A percentile compares a stretch with the other conserved stretches of the same genome.
Conservation (phyloP, 2,797 vertebrate species). For the Sebastes matsubarae region DNA sequence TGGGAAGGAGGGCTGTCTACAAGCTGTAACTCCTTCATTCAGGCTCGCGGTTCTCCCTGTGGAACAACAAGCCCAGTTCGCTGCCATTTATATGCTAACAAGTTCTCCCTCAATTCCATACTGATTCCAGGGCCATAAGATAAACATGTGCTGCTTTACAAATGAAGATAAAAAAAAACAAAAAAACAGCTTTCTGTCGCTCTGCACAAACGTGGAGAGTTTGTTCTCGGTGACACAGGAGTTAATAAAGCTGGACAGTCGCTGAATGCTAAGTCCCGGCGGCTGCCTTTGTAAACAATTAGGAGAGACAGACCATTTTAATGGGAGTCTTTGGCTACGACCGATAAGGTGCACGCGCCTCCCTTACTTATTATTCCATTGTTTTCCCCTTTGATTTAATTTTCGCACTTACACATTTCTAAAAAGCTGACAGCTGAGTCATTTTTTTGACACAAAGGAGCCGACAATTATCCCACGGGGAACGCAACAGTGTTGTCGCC, state of each 20-base stretch:
- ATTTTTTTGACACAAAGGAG: conserved; percentile 27
- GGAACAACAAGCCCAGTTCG: conserved; percentile 48
- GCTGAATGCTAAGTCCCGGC: conserved; percentile 64
- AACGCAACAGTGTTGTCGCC: not conserved
- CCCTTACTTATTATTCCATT: conserved; percentile 54
- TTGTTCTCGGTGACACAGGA: conserved; percentile 59
- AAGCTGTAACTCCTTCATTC: conserved; percentile 40
- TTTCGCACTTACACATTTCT: conserved; percentile 35
- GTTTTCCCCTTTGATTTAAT: conserved; percentile 61
- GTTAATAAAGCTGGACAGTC: conserved; percentile 68
- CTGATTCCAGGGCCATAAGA: conserved; percentile 54
- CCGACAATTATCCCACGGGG: conserved; percentile 6
- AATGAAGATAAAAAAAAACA: conserved; percentile 57
- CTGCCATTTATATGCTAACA: conserved; percentile 77
- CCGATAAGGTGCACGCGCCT: conserved; percentile 56
- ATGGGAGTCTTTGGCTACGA: conserved; percentile 54
- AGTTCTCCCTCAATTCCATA: conserved; percentile 47
- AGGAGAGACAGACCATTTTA: conserved; percentile 61
- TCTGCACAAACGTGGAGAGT: conserved; percentile 20
- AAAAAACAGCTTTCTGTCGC: not conserved
- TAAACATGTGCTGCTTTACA: conserved; percentile 73
- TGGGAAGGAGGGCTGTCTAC: conserved; percentile 42
- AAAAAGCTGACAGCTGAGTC: conserved; percentile 47
- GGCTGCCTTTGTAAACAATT: conserved; percentile 65
- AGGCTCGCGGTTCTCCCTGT: conserved; percentile 33